phyloP scores from a whole-genome alignment of 2,113 vertebrate species.

The Empidonax alnorum region DNA sequence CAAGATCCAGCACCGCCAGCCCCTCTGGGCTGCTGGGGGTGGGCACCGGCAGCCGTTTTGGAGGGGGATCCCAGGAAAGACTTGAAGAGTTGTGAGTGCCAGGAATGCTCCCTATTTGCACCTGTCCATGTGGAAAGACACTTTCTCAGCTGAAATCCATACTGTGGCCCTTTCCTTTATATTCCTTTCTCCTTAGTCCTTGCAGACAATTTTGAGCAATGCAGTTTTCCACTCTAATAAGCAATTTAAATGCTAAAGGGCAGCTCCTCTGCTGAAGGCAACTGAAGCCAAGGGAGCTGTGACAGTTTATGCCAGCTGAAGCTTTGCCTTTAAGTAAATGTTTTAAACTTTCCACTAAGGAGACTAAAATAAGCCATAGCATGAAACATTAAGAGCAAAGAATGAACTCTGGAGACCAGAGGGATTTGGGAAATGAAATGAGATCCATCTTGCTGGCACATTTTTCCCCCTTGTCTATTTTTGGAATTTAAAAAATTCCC shows the following conservation, averaged over 20 bases:
- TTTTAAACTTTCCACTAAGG: slow-evolving; percentile 69
- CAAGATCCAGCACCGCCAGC: background rate
- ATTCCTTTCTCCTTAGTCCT: background rate
- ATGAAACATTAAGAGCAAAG: slow-evolving; percentile 68
- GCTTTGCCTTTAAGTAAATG: slow-evolving; percentile 60
- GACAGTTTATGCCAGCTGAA: slow-evolving; percentile 61
- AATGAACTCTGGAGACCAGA: slow-evolving; percentile 63
- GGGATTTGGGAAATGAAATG: slow-evolving; percentile 65
- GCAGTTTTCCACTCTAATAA: slow-evolving; percentile 42
- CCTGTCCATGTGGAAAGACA: background rate
- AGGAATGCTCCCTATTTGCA: background rate
- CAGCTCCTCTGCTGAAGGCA: slow-evolving; percentile 13
- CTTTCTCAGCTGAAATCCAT: background rate
- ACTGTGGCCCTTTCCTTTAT: background rate
- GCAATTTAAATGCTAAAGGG: slow-evolving; percentile 40
- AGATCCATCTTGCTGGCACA: slow-evolving; percentile 66
- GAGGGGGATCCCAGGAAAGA: background rate
- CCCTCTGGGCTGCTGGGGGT: background rate
- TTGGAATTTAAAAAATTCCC: slow-evolving; percentile 64
- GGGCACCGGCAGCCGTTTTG: background rate
- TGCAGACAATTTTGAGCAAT: slow-evolving; percentile 33
- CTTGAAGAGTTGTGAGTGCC: background rate
- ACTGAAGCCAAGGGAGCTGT: slow-evolving; percentile 34
- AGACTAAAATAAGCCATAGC: slow-evolving; percentile 68
- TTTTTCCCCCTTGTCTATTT: slow-evolving; percentile 41